phyloP scores from a whole-genome alignment of 2,797 vertebrate genomes.

The Muraenolepis orangiensis region DNA sequence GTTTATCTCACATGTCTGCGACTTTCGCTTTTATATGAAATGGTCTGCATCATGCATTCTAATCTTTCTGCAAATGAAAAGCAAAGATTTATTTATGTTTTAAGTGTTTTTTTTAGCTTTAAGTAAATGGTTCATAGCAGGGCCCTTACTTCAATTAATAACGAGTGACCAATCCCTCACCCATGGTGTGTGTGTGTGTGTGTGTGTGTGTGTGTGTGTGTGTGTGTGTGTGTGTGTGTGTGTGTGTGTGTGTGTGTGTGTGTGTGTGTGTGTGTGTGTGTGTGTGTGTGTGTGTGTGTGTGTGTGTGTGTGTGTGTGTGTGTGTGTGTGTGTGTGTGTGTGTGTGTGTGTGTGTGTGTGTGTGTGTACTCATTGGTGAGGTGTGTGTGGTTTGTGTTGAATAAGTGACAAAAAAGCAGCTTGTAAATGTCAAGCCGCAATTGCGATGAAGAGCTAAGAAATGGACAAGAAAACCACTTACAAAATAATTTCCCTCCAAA shows the following conservation, averaged over 20 bases:
- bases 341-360: neutral
- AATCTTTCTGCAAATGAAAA: neutral
- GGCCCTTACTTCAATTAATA: slow-evolving; percentile 23
- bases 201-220: neutral
- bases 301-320: neutral
- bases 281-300: slow-evolving; percentile 2
- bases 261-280: neutral
- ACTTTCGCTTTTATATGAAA: neutral
- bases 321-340: slow-evolving; percentile 9
- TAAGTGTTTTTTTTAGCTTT: neutral
- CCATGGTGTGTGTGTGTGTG: slow-evolving; percentile 6
- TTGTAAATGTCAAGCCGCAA: slow-evolving; percentile 12
- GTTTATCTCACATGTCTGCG: neutral
- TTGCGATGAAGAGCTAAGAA: neutral
- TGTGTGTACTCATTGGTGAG: too few relatives aligned
- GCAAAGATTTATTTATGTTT: neutral
- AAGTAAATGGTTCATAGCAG: neutral
- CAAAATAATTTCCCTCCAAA: too few relatives aligned
- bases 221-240: slow-evolving; percentile 2
- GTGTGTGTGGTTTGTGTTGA: too few relatives aligned
- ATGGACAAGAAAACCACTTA: too few relatives aligned
- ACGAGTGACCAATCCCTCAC: slow-evolving; percentile 23
- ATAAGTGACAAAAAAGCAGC: too few relatives aligned
- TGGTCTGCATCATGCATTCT: neutral
- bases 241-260: neutral